phyloP scores from a whole-genome alignment of 1,140 invertebrate genomes.

The Anastatus disparis region DNA sequence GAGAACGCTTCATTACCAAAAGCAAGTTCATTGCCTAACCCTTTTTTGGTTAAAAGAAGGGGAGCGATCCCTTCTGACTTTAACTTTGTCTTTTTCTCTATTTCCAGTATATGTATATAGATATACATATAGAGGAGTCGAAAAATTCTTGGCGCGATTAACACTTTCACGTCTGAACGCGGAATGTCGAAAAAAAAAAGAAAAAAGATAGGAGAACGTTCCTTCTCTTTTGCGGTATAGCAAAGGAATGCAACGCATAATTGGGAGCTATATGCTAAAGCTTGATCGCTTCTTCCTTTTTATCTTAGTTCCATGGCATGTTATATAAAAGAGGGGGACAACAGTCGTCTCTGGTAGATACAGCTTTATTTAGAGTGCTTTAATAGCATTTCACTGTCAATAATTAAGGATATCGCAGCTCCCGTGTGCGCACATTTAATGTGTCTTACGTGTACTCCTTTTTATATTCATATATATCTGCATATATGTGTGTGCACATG shows the following conservation, averaged over 20 bases:
- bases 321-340: too few species aligned
- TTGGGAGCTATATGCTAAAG: neutral
- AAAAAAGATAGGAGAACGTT: too few species aligned
- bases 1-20: constrained; percentile 64
- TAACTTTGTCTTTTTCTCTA: too few species aligned
- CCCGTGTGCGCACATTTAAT: constrained; percentile 5
- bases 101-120: too few species aligned
- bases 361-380: constrained; percentile 34
- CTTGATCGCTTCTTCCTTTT: neutral
- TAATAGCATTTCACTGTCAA: constrained; percentile 36
- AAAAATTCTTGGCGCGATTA: constrained; percentile 64
- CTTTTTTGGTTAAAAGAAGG: constrained; percentile 45
- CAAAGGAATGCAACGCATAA: constrained; percentile 24
- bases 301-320: too few species aligned
- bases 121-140: too few species aligned
- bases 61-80: neutral
- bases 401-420: constrained; percentile 30
- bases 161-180: constrained; percentile 51
- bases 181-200: too few species aligned
- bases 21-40: constrained; percentile 64
- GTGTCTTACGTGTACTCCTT: neutral
- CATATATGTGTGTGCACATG: too few species aligned
- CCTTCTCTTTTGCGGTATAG: too few species aligned
- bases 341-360: neutral
- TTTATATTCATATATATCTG: too few species aligned